These are phyloP conservation scores for Amyelois transitella DNA, from an alignment of 1,140 invertebrate species.

Conservation along the genomic window DNA sequence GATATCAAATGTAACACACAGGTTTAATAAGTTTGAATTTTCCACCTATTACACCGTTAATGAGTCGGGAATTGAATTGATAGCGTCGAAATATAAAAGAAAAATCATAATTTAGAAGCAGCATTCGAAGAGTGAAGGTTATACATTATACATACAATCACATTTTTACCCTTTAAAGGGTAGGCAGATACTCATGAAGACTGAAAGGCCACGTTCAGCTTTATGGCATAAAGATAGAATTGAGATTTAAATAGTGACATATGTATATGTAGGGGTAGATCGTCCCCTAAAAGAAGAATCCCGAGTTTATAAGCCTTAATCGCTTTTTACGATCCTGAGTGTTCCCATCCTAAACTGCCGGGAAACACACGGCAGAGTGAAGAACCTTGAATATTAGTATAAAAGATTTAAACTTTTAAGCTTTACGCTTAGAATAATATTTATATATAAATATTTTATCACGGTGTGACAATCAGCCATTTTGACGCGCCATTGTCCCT, in stretches of 20 bases:
- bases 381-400: neutral
- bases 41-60: conserved; percentile 24
- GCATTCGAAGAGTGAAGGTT: neutral
- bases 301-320: no score
- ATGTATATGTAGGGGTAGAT: neutral
- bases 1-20: conserved; percentile 45
- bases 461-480: conserved; percentile 21
- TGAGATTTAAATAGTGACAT: no score
- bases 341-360: neutral
- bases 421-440: neutral
- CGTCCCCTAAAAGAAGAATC: no score
- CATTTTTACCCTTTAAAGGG: no score
- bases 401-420: neutral
- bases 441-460: conserved; percentile 6
- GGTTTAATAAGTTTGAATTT: conserved; percentile 22
- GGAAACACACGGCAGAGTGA: neutral
- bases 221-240: no score
- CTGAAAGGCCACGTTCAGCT: no score
- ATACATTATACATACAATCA: no score
- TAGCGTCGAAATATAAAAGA: neutral
- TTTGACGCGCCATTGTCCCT: conserved; percentile 38
- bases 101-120: neutral
- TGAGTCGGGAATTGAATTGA: neutral
- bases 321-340: no score
- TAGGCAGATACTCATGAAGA: neutral